A percentile compares a stretch with the other conserved stretches of the same genome.
Evolutionary conservation across 1,140 invertebrate genomes (phyloP).

Genomic region (Camponotus floridanus): DNA sequence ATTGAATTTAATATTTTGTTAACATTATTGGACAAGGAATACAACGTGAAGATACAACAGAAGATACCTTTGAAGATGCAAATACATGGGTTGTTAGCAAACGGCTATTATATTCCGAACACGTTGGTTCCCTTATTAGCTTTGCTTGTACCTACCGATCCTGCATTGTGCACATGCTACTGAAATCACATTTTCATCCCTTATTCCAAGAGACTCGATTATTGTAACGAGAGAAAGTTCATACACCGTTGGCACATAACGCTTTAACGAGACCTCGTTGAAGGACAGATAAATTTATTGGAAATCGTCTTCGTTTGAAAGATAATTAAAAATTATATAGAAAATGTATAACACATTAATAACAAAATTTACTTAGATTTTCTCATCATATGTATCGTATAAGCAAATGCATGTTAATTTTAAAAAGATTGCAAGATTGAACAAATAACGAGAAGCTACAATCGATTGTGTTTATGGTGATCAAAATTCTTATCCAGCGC

Average conservation of each 20-base stretch:
- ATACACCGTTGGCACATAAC: constrained; percentile 3
- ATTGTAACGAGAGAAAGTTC: constrained; percentile 52
- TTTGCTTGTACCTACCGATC: constrained; percentile 64
- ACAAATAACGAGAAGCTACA: neutral
- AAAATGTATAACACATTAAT: neutral
- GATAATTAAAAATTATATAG: constrained; percentile 1
- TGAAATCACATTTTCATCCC: constrained; percentile 71
- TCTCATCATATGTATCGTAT: neutral
- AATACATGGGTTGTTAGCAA: constrained; percentile 60
- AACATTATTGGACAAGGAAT: constrained; percentile 6
- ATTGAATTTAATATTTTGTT: constrained; percentile 8
- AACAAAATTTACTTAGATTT: neutral
- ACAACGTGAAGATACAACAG: neutral
- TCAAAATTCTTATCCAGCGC: neutral
- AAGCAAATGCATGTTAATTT: neutral
- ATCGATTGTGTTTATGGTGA: neutral
- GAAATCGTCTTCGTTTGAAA: constrained; percentile 17
- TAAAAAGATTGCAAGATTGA: neutral
- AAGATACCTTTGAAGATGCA: constrained; percentile 57
- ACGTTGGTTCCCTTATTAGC: constrained; percentile 74
- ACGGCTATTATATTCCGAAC: constrained; percentile 65
- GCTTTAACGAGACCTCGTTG: constrained; percentile 38
- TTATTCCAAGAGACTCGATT: constrained; percentile 64
- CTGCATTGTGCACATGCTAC: constrained; percentile 68
- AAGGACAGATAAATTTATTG: constrained; percentile 52